Conservation (phyloP, 2,113 vertebrate genomes). For the Motacilla tschutschensis region DNA sequence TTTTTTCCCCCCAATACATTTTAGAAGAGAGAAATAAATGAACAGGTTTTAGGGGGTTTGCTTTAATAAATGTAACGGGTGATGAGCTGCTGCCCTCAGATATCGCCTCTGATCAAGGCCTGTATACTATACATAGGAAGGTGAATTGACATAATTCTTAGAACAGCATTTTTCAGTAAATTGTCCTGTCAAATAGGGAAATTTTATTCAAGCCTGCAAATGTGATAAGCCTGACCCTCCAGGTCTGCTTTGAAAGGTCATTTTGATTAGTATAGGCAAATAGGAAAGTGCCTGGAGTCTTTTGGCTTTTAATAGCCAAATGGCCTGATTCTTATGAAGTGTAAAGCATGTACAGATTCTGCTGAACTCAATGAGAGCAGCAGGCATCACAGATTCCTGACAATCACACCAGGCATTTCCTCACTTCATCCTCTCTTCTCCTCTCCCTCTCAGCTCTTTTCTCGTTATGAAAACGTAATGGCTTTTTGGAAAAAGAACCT, state of each 20-base stretch:
- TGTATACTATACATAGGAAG: not conserved
- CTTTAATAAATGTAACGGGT: not conserved
- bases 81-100: not conserved
- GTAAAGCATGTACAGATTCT: not conserved
- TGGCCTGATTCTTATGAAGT: not conserved
- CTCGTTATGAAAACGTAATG: constrained; percentile 40
- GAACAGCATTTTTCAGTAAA: constrained; percentile 49
- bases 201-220: constrained; percentile 53
- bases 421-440: not conserved
- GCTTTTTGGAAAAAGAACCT: constrained; percentile 48
- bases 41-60: not conserved
- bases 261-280: constrained; percentile 60
- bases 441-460: not conserved
- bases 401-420: not conserved
- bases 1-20: not conserved
- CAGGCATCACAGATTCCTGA: not conserved
- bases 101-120: not conserved
- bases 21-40: not conserved
- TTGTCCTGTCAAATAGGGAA: constrained; percentile 62
- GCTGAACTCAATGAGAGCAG: not conserved
- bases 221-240: constrained; percentile 52
- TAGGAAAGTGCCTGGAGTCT: not conserved
- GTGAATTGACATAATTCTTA: constrained; percentile 29
- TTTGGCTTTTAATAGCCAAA: not conserved
- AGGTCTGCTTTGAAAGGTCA: constrained; percentile 59